phyloP scores from a whole-genome alignment of 2,888 invertebrate species.

The Drosophila algonquin region DNA sequence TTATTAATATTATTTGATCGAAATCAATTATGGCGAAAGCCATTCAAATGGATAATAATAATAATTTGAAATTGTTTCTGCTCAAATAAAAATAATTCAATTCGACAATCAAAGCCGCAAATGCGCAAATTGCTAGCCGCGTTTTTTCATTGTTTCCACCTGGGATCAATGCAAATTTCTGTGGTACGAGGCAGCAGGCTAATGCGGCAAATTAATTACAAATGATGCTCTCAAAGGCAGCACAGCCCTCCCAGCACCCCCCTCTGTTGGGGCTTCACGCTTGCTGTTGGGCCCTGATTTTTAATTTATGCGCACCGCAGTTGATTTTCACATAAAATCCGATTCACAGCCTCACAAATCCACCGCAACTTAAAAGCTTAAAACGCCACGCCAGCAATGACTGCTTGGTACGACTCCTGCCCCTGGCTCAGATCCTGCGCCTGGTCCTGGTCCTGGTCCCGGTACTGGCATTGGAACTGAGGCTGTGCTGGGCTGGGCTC shows the following conservation, averaged over 20 bases:
- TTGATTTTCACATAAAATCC: conserved; percentile 77
- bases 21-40: conserved; percentile 60
- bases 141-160: conserved; percentile 16
- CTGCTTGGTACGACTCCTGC: conserved; percentile 14
- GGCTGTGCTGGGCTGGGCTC: conserved; percentile 27
- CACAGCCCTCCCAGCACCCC: conserved; percentile 6
- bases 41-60: conserved; percentile 66
- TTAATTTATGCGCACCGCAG: conserved; percentile 78
- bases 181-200: conserved; percentile 45
- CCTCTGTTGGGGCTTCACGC: conserved; percentile 11
- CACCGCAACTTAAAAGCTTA: conserved; percentile 77
- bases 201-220: conserved; percentile 77
- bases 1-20: conserved; percentile 55
- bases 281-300: conserved; percentile 63
- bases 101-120: conserved; percentile 73
- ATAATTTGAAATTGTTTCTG: conserved; percentile 53
- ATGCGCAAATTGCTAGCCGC: conserved; percentile 59
- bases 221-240: conserved; percentile 59
- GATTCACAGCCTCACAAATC: conserved; percentile 70
- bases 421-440: conserved; percentile 5
- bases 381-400: conserved; percentile 58
- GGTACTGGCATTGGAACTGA: conserved; percentile 6
- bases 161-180: conserved; percentile 35
- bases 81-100: conserved; percentile 65
- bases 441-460: conserved; percentile 4